phyloP scores from a whole-genome alignment of 2,888 invertebrate genomes.

The Omphaloscelis lunosa region DNA sequence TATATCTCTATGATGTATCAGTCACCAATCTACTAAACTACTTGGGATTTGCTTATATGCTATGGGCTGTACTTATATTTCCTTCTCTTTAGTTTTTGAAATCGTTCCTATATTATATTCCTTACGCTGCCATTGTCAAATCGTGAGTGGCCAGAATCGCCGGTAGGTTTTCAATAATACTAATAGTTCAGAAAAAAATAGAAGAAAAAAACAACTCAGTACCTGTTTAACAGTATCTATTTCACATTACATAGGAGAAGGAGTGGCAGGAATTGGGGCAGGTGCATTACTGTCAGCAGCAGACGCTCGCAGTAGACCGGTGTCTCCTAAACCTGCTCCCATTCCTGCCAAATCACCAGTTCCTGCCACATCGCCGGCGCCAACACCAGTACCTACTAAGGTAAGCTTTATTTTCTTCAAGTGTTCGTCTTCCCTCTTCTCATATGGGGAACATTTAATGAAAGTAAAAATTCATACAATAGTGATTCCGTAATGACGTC shows the following conservation, averaged over 20 bases:
- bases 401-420: conserved; percentile 19
- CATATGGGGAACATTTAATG: not conserved
- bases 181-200: no score
- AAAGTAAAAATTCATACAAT: not conserved
- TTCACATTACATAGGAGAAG: conserved; percentile 26
- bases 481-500: no score
- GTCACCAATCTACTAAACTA: not conserved
- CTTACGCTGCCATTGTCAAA: not conserved
- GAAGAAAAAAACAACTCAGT: not conserved
- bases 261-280: conserved; percentile 40
- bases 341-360: conserved; percentile 64
- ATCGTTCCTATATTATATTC: not conserved
- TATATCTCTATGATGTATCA: not conserved
- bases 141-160: not conserved
- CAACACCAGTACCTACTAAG: conserved; percentile 41
- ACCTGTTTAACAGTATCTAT: not conserved
- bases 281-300: conserved; percentile 66
- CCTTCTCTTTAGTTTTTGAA: not conserved
- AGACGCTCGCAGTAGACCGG: conserved; percentile 71
- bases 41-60: not conserved
- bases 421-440: not conserved
- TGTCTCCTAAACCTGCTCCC: conserved; percentile 74
- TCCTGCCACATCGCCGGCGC: not conserved
- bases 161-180: not conserved
- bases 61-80: not conserved